These are phyloP conservation scores for Gila robusta DNA, from an alignment of 2,797 vertebrate species.

Conservation along the genomic window DNA sequence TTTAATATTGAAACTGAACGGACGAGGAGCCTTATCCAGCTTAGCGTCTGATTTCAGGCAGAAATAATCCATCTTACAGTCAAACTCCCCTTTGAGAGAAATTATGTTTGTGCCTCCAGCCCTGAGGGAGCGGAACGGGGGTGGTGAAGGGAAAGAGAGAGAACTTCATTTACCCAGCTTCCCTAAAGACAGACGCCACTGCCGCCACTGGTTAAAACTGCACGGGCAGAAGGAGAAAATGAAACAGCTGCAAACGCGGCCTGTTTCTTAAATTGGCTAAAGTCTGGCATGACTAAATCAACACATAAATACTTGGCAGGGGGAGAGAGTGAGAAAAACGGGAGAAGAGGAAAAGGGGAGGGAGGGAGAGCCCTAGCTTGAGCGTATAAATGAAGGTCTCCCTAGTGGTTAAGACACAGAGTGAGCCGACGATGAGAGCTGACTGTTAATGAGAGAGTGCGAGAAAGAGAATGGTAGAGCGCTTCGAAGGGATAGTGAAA, in stretches of 20 bases:
- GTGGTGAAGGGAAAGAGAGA: conserved; percentile 33
- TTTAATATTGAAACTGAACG: conserved; percentile 63
- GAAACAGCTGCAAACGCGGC: conserved; percentile 64
- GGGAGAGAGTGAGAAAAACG: conserved; percentile 56
- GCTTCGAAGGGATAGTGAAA: conserved; percentile 50
- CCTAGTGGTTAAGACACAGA: conserved; percentile 81
- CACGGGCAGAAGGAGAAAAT: conserved; percentile 51
- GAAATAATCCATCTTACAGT: conserved; percentile 82
- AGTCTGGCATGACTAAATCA: conserved; percentile 82
- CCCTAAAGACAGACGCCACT: conserved; percentile 63
- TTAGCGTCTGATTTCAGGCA: conserved; percentile 76
- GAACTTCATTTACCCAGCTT: conserved; percentile 55
- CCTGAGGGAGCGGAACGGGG: conserved; percentile 57
- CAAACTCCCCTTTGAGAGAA: conserved; percentile 75
- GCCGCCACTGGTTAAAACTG: conserved; percentile 58
- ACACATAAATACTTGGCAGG: conserved; percentile 78
- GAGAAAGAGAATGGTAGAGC: conserved; percentile 44
- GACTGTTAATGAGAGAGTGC: conserved; percentile 79
- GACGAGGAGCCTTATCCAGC: conserved; percentile 64
- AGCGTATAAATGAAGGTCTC: conserved; percentile 66
- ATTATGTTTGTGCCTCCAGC: conserved; percentile 69
- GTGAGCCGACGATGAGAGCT: conserved; percentile 76
- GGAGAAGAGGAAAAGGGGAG: background rate
- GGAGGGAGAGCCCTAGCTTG: conserved; percentile 16
- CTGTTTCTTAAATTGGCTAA: conserved; percentile 79